Base-by-base conservation (phyloP, 2,797 vertebrate genomes). In the Molossus molossus region DNA sequence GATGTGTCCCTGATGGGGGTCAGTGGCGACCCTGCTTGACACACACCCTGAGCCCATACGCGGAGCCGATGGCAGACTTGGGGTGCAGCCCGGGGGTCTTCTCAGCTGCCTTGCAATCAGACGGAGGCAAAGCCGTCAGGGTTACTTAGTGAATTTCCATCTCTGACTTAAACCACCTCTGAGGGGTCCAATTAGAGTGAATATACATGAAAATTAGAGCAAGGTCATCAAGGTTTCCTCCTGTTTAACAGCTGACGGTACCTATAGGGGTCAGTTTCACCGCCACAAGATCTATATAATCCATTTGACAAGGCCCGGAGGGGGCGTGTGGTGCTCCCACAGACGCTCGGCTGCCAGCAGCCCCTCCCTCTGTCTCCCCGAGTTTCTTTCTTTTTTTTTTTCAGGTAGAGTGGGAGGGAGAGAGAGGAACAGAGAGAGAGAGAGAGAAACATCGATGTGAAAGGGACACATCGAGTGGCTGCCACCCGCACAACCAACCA, bases 131-230 rank as follows among this genome's bases (percentile, higher is more conserved):
- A 76, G 53, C 84, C 85, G 91, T 87, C 96, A 92, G 80, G 17
- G 45, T 91, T 9, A 37, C 81, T 92, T 90, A 81, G 89, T 62
- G 86, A 65, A 80, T 77, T 73, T 75, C 67, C 84, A n/a, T 55
- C 45, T 90, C 67, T 95, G 73, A 15, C 67, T 90, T 93, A 94
- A 88, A 82, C 57, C 21, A 4, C 81, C 93, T 84, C 94, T 20
- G n/a, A 94, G 95, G 96, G 70, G 93, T 95, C 94, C 87, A 72
- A 95, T 94, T 87, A 94, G 96, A 87, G 83, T 96, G 87, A 95
- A 96, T 91, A 96, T 62, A 95, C 84, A 57, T 95, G 95, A 95
- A 92, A 94, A 92, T 92, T 33, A 87, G 87, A 94, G 79, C 76
- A 92, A 95, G 93, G 95, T 96, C 96, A 93, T 91, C 96, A 84